These are phyloP conservation scores for Myrmecobius fasciatus DNA, from an alignment of 2,113 vertebrate genomes.

Conservation along the genomic window DNA sequence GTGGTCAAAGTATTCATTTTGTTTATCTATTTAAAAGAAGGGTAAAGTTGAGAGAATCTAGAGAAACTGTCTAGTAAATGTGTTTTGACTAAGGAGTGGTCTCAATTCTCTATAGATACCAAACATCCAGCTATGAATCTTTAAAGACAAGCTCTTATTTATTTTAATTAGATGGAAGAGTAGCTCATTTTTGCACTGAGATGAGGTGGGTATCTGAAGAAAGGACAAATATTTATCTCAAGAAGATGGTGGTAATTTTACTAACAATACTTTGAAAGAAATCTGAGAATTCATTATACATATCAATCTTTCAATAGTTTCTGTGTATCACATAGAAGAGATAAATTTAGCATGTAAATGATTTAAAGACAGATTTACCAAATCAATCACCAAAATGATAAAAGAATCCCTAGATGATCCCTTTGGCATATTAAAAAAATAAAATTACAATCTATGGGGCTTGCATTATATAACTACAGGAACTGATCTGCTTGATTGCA, in stretches of 20 bases:
- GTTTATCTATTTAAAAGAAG: neutral
- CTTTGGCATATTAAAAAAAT: neutral
- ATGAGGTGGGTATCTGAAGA: neutral
- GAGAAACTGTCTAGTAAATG: no score
- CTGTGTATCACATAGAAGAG: neutral
- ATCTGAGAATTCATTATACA: no score
- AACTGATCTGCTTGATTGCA: neutral
- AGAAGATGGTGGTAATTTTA: neutral
- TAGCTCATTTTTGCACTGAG: neutral
- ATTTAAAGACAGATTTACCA: neutral
- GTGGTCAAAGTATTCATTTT: neutral
- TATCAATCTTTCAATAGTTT: no score
- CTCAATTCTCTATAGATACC: neutral
- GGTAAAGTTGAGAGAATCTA: neutral
- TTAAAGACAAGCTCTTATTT: neutral
- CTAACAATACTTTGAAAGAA: neutral
- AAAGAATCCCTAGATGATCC: no score
- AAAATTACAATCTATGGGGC: neutral
- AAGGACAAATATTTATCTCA: neutral
- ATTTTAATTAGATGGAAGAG: neutral
- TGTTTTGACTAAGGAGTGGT: neutral
- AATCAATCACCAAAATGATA: neutral
- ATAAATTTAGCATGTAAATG: no score
- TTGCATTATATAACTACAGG: neutral
- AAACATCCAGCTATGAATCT: neutral